These are phyloP conservation scores for Porites lutea DNA, from an alignment of 64 coral and sea anemone species.

Conservation along the genomic window DNA sequence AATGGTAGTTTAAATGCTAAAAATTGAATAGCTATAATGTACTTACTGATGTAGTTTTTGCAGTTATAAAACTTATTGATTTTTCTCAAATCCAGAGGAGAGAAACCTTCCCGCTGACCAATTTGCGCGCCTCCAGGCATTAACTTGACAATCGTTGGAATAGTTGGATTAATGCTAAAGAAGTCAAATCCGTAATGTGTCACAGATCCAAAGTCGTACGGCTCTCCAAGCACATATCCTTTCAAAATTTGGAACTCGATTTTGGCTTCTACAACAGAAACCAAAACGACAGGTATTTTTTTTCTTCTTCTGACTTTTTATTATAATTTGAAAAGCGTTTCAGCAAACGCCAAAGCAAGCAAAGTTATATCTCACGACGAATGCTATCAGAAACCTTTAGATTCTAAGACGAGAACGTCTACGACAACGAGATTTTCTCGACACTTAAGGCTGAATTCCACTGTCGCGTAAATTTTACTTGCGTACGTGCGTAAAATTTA, in stretches of 20 bases:
- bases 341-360: no score
- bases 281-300: no score
- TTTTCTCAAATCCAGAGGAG: slow-evolving; percentile 26
- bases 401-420: no score
- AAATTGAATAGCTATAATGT: neutral
- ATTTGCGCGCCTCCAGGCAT: slow-evolving; percentile 22
- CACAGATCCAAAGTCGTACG: slow-evolving; percentile 35
- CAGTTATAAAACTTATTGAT: slow-evolving; percentile 35
- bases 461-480: no score
- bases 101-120: slow-evolving; percentile 21
- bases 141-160: slow-evolving; percentile 16
- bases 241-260: slow-evolving; percentile 24
- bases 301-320: no score
- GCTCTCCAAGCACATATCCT: neutral
- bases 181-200: slow-evolving; percentile 22
- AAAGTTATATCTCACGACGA: no score
- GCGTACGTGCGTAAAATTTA: no score
- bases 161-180: slow-evolving; percentile 1
- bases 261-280: neutral
- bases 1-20: no score
- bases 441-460: no score
- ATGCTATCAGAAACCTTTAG: no score
- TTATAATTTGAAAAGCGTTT: no score
- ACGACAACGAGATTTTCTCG: no score
- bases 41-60: slow-evolving; percentile 16